phyloP scores from a whole-genome alignment of 92 coral and sea anemone genomes.

The Isaurus tuberculatus region DNA sequence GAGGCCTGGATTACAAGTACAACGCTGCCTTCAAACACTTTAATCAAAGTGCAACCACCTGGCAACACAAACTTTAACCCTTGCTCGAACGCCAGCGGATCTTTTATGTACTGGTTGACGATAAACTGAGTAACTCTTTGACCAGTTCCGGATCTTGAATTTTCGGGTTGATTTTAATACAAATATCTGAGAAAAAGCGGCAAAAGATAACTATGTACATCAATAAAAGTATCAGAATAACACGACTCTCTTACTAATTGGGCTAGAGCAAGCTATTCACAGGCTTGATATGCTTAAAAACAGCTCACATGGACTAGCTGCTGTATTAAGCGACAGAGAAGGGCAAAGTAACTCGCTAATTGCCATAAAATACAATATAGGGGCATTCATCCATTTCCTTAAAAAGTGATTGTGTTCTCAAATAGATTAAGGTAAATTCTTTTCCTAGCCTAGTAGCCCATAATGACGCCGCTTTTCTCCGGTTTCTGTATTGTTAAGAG shows the following conservation, averaged over 20 bases:
- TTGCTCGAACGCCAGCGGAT: neutral
- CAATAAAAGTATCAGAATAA: neutral
- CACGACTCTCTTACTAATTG: too few relatives aligned
- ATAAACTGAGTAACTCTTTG: neutral
- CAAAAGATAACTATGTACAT: too few relatives aligned
- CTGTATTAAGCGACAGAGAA: neutral
- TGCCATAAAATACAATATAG: too few relatives aligned
- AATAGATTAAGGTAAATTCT: too few relatives aligned
- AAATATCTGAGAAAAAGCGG: neutral
- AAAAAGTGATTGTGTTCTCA: too few relatives aligned
- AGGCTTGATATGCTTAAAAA: too few relatives aligned
- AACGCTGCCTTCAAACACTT: slow-evolving; percentile 5
- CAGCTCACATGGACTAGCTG: neutral
- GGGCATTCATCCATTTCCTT: too few relatives aligned
- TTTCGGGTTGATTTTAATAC: neutral
- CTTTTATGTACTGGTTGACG: neutral
- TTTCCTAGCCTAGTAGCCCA: too few relatives aligned
- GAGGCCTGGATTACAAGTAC: slow-evolving; percentile 19
- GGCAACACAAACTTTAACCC: neutral
- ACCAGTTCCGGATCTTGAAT: neutral
- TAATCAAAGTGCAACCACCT: neutral
- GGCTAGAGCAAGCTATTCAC: too few relatives aligned
- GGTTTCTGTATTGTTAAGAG: too few relatives aligned
- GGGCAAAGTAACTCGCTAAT: too few relatives aligned
- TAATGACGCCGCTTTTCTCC: too few relatives aligned